Base-by-base conservation (phyloP, 2,888 invertebrate species). In the Drosophila affinis region DNA sequence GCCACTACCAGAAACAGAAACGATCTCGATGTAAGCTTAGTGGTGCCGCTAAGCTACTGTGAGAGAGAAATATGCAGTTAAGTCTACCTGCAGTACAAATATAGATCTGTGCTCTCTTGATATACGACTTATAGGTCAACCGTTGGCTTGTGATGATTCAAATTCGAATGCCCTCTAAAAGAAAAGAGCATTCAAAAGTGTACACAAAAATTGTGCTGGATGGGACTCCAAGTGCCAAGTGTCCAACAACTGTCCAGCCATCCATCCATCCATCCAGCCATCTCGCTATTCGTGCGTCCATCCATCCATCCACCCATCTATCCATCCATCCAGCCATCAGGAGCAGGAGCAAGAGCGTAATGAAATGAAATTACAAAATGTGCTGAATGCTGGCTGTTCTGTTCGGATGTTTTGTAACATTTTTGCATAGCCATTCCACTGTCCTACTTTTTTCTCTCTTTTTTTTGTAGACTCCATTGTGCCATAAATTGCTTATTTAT, bases 291-390 rank as follows among this genome's bases (percentile, higher is more conserved):
- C 63, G 14, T 39, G 2, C 39, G 14, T 39, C 47, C 18, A 47
- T 34, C 52, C 44, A 57, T 17, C 53, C 59, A 44, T 55, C 65
- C 59, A 47, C 53, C 49, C 68, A 72, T 68, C 60, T 62, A 57
- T 65, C 82, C 59, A 44, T 55, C 65, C 59, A 47, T 56, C 49
- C 64, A 72, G 68, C 60, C 64, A 57, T 65, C 82, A 21, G 21
- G 21, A 47, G 53, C 24, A 79, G 54, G 53, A 65, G 61, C 68
- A 49, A 53, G 46, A 69, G 68, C 71, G 82, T 89, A 79, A 88
- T 85, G 78, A 87, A 84, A 84, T 84, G 69, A 87, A 89, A 88
- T 88, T 85, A 86, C 83, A 83, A 84, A 88, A 81, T 88, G 76
- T 84, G 67, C 61, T 62, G 72, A 62, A 72, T 71, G 53, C 21